These are phyloP conservation scores for Rotaria macrura DNA, from an alignment of 2,888 invertebrate genomes.

Conservation along the genomic window DNA sequence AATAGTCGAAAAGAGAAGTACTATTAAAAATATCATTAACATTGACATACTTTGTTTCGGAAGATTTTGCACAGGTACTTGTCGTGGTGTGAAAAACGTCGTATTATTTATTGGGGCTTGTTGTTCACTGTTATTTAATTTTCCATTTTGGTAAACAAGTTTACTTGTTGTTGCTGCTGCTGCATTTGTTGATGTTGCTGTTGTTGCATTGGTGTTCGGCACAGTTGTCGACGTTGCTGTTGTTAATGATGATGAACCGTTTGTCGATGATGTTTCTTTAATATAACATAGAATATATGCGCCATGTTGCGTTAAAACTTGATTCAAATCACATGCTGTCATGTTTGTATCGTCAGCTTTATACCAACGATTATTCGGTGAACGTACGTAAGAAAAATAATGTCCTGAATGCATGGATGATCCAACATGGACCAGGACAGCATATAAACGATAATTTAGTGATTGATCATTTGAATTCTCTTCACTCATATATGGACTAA, in stretches of 20 bases:
- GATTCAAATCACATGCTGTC: slow-evolving; percentile 35
- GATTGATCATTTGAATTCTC: not conserved
- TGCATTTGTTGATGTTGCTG: not conserved
- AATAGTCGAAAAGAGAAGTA: too few relatives aligned
- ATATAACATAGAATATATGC: slow-evolving; percentile 30
- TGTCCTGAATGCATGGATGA: slow-evolving; percentile 83
- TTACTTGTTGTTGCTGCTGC: not conserved
- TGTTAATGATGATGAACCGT: not conserved
- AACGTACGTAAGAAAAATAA: slow-evolving; percentile 76
- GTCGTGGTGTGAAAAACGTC: not conserved
- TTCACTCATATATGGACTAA: slow-evolving; percentile 58
- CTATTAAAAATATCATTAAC: too few relatives aligned
- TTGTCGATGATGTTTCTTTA: not conserved
- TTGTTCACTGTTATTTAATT: not conserved
- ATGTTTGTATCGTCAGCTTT: slow-evolving; percentile 70
- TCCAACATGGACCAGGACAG: slow-evolving; percentile 83
- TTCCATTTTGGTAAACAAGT: not conserved
- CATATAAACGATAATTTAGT: slow-evolving; percentile 56
- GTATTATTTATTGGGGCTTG: not conserved
- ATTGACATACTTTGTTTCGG: not conserved
- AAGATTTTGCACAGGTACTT: not conserved
- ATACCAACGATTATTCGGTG: slow-evolving; percentile 72
- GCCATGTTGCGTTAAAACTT: slow-evolving; percentile 22
- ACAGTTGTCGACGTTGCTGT: not conserved
- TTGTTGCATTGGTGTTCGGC: too few relatives aligned